Conservation (phyloP, 2,888 invertebrate species). For the Smittia aterrima region DNA sequence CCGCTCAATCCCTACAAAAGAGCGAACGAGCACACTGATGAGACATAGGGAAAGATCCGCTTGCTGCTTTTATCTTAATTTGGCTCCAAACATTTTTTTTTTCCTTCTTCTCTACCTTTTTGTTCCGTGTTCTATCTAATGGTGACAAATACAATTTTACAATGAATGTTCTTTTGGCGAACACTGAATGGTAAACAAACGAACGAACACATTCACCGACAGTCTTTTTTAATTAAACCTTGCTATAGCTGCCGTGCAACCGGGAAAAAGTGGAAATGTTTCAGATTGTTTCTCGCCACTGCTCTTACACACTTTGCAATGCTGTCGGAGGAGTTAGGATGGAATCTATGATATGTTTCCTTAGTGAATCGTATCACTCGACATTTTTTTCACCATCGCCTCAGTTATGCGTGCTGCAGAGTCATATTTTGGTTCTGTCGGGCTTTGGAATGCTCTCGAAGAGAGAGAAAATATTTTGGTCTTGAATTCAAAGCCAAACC, state of each 20-base stretch:
- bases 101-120: neutral
- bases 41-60: neutral
- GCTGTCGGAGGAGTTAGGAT: neutral
- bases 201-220: conserved; percentile 12
- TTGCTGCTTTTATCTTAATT: conserved; percentile 16
- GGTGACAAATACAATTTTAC: conserved; percentile 36
- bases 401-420: conserved; percentile 1
- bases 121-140: conserved; percentile 6
- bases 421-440: neutral
- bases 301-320: neutral
- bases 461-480: neutral
- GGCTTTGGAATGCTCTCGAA: neutral
- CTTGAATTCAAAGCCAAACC: neutral
- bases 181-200: conserved; percentile 8
- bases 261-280: neutral
- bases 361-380: neutral
- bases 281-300: neutral
- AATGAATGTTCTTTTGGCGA: conserved; percentile 20
- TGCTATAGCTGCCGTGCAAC: neutral
- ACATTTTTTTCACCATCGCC: neutral
- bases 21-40: neutral
- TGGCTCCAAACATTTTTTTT: neutral
- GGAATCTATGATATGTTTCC: neutral
- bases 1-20: neutral
- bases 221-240: conserved; percentile 38